These are phyloP conservation scores for Lethrus apterus DNA, from an alignment of 1,140 invertebrate genomes.

Conservation along the genomic window DNA sequence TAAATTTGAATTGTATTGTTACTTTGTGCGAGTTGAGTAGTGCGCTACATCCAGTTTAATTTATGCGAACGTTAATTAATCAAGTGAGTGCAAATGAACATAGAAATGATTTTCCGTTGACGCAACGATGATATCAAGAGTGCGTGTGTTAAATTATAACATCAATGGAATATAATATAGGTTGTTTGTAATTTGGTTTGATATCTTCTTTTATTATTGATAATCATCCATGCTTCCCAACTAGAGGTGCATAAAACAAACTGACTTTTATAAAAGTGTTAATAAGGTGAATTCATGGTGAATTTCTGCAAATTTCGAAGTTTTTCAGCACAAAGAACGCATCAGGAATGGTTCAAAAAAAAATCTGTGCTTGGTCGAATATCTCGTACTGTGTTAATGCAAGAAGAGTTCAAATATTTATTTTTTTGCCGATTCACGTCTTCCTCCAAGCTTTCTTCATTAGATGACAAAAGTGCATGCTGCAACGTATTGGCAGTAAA, in stretches of 20 bases:
- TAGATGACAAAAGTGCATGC: constrained; percentile 36
- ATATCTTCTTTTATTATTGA: too few species aligned
- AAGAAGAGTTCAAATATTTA: constrained; percentile 11
- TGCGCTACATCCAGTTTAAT: not conserved
- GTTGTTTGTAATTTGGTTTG: too few species aligned
- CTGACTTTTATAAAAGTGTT: too few species aligned
- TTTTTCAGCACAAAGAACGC: not conserved
- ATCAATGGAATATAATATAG: too few species aligned
- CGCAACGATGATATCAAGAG: too few species aligned
- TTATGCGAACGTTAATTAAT: too few species aligned
- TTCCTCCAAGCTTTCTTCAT: constrained; percentile 21
- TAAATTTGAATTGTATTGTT: not conserved
- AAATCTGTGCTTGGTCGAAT: constrained; percentile 1
- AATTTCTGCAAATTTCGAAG: constrained; percentile 1
- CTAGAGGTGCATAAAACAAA: too few species aligned
- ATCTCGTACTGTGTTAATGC: not conserved
- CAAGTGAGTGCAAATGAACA: too few species aligned
- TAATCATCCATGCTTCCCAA: too few species aligned
- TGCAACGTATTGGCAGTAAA: constrained; percentile 26
- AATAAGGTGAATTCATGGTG: too few species aligned
- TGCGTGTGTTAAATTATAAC: too few species aligned
- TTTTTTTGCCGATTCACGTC: constrained; percentile 13
- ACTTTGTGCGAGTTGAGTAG: not conserved
- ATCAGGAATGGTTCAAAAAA: constrained; percentile 16
- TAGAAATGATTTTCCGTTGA: too few species aligned